Evolutionary conservation across 2,888 invertebrate species (phyloP).

Genomic region (Formica aserva): DNA sequence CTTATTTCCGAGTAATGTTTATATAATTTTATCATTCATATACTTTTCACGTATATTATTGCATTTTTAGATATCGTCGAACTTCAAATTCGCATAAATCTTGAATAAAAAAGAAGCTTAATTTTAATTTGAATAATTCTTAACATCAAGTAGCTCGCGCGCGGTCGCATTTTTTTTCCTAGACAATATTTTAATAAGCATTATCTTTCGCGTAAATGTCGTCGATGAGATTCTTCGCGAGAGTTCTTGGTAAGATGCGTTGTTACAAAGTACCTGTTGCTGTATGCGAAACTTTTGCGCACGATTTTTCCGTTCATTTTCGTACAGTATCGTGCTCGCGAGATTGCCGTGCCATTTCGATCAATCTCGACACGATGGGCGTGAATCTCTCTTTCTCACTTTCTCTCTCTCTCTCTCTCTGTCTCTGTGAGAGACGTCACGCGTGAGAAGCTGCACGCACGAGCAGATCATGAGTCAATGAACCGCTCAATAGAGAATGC

Average conservation of each 20-base stretch:
- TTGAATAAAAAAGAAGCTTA: not conserved
- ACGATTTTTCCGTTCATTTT: slow-evolving; percentile 53
- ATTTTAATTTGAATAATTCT: not conserved
- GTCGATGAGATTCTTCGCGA: slow-evolving; percentile 32
- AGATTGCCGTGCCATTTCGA: slow-evolving; percentile 45
- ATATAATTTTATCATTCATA: not conserved
- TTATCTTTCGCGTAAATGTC: slow-evolving; percentile 12
- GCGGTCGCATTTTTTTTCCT: not conserved
- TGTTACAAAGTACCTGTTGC: slow-evolving; percentile 49
- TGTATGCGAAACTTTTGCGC: slow-evolving; percentile 51
- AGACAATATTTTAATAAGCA: slow-evolving; percentile 1
- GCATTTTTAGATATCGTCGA: not conserved
- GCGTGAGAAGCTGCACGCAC: slow-evolving; percentile 49
- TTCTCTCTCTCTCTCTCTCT: not conserved
- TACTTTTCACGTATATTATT: not conserved
- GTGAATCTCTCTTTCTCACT: slow-evolving; percentile 16
- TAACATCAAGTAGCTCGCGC: not conserved
- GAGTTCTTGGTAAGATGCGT: slow-evolving; percentile 43
- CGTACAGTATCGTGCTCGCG: slow-evolving; percentile 26
- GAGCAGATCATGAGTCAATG: slow-evolving; percentile 50
- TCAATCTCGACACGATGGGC: slow-evolving; percentile 37
- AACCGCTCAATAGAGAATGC: slow-evolving; percentile 46
- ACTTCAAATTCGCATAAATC: not conserved
- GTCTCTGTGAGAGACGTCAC: slow-evolving; percentile 36
- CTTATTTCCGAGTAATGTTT: not conserved